Percentiles rank a stretch among this genome's conserved stretches.
Conservation (phyloP, 2,888 invertebrate species). For the Metallyticus violacea region DNA sequence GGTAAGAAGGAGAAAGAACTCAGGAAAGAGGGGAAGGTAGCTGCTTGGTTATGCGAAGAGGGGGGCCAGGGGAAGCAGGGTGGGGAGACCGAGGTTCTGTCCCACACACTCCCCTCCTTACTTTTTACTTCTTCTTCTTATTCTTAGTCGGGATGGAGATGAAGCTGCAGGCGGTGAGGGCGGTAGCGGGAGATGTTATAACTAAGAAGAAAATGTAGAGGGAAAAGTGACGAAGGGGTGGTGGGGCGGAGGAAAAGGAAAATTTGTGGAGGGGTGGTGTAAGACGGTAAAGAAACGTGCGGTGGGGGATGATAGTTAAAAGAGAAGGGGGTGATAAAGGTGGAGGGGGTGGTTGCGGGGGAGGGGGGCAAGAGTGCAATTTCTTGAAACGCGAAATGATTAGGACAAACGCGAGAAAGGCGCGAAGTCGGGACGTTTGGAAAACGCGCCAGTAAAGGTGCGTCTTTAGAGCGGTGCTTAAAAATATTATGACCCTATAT, state of each 20-base stretch:
- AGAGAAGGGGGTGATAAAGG: not conserved
- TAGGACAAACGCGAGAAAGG: no score
- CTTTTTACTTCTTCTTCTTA: not conserved
- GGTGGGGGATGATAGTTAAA: slow-evolving; percentile 3
- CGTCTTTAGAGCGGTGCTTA: not conserved
- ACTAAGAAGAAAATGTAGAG: slow-evolving; percentile 23
- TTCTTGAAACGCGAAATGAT: no score
- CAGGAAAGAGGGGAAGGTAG: slow-evolving; percentile 8
- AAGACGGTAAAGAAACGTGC: not conserved
- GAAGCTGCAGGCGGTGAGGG: not conserved
- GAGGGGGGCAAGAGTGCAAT: not conserved
- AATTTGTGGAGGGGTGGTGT: not conserved
- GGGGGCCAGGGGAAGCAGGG: not conserved
- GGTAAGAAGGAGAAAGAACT: slow-evolving; percentile 6
- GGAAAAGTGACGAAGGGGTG: not conserved
- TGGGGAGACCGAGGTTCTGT: slow-evolving; percentile 7
- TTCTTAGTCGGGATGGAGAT: not conserved
- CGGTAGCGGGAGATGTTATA: slow-evolving; percentile 14
- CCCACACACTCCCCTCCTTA: not conserved
- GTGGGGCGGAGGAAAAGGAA: not conserved
- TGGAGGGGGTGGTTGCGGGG: not conserved
- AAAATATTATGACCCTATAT: slow-evolving; percentile 3
- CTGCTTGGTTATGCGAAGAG: slow-evolving; percentile 29
- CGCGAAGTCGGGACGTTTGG: not conserved
- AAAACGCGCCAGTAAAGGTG: not conserved